Base-by-base conservation (phyloP, 2,797 vertebrate genomes). In the Melanotaenia trifasciata region DNA sequence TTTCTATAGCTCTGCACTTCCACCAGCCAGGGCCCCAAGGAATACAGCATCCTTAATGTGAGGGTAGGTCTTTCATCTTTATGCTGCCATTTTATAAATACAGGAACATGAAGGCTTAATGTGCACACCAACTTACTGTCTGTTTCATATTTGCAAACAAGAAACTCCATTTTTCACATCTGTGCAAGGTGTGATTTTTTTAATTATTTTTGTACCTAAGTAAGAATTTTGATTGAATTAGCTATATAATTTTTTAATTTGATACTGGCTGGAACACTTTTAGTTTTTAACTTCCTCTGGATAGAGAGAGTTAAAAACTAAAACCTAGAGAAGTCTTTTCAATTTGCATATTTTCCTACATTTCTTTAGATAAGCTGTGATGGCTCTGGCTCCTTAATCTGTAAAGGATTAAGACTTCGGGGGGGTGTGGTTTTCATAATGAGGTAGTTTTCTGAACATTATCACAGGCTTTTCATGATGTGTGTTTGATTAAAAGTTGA, bases 21-120 rank as follows among this genome's bases (percentile, higher is more conserved):
- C 69, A 72, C 40, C 36, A 1, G 35, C 54, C 68, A 2, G 70
- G 51, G 38, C 77, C 80, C 80, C 20, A 74, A 84, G 84, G 89
- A 85, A 77, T 72, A 86, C 75, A 69, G 45, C 87, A 79, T 83
- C 84, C 66, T 74, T 84, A 64, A 82, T 83, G 85, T 36, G 51
- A 83, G 53, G 87, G 82, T 86, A 89, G 83, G 87, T 81, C 66
- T 74, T 65, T 80, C 56, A 66, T 78, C 26, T 76, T 64, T 66
- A 80, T 68, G 79, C 69, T 74, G 59, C 45, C 50, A 22, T 78
- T 80, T 78, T 45, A 58, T 56, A 5, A 63, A 67, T 45, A 3
- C 3, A 47, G 14, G 45, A 20, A 68, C 45, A 36, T 54, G 4
- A 1, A 40, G 43, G 12, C 45, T 72, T 51, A 45, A 40, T 50